These are phyloP conservation scores for Sus cebifrons DNA, from an alignment of 2,797 vertebrate species.

Conservation along the genomic window DNA sequence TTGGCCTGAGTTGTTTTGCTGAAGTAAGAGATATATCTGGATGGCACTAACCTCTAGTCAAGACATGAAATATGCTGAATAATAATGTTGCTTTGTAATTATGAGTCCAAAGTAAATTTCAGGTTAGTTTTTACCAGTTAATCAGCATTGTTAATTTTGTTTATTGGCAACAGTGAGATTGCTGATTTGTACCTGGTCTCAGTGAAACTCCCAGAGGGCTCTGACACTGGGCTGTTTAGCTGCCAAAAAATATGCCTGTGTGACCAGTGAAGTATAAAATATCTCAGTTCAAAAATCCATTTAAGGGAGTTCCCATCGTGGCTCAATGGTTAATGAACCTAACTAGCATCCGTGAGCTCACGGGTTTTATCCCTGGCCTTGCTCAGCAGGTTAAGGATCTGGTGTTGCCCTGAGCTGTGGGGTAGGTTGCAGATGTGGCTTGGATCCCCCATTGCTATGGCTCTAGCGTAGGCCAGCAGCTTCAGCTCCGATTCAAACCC, in stretches of 20 bases:
- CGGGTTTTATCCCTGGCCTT: too few species aligned
- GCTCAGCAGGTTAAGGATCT: too few species aligned
- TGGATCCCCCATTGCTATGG: too few species aligned
- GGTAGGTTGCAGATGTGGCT: too few species aligned
- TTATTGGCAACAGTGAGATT: neutral
- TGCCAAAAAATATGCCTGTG: neutral
- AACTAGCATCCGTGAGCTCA: too few species aligned
- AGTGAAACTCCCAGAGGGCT: neutral
- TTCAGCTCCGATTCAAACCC: too few species aligned
- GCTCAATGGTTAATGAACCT: too few species aligned
- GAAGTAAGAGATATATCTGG: neutral
- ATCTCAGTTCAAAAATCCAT: neutral
- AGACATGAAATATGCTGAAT: neutral
- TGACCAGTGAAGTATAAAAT: neutral
- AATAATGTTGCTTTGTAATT: neutral
- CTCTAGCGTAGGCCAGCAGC: too few species aligned
- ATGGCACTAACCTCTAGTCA: neutral
- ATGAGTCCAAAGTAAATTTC: neutral
- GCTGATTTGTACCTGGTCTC: neutral
- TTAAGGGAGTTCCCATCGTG: neutral
- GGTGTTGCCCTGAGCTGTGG: too few species aligned
- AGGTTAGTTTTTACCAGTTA: neutral
- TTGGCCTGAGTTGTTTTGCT: neutral
- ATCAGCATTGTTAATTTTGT: neutral
- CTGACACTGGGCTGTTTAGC: neutral